phyloP scores from a whole-genome alignment of 1,140 invertebrate species.

The Calycopis cecrops region DNA sequence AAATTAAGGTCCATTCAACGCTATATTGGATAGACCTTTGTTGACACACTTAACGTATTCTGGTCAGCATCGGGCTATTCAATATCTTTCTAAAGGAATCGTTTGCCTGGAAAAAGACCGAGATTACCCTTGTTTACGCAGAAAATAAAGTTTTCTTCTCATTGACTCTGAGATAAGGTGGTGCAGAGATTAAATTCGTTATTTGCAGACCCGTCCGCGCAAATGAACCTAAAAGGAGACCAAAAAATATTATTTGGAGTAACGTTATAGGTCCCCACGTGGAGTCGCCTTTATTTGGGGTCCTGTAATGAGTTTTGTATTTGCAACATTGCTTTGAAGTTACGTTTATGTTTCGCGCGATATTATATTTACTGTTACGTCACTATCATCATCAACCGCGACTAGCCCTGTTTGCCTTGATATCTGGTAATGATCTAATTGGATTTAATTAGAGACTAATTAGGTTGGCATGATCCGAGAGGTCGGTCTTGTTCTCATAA shows the following conservation, averaged over 20 bases:
- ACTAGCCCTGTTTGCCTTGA: not conserved
- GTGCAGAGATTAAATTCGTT: constrained; percentile 64
- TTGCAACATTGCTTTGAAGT: constrained; percentile 41
- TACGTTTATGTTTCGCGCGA: constrained; percentile 20
- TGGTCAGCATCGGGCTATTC: constrained; percentile 53
- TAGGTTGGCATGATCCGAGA: no score
- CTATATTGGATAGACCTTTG: constrained; percentile 10
- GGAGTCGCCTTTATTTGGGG: constrained; percentile 66
- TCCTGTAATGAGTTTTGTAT: constrained; percentile 68
- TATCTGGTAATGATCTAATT: no score
- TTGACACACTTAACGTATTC: constrained; percentile 53
- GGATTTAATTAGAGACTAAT: no score
- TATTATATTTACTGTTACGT: not conserved
- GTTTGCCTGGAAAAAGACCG: constrained; percentile 54
- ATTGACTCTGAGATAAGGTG: constrained; percentile 60
- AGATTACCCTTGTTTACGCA: constrained; percentile 67
- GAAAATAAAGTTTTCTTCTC: constrained; percentile 71
- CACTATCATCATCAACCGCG: not conserved
- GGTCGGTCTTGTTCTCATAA: no score
- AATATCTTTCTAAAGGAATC: constrained; percentile 52
- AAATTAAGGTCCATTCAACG: constrained; percentile 7
- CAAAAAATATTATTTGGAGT: constrained; percentile 68
- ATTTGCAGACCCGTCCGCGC: constrained; percentile 55
- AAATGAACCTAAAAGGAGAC: constrained; percentile 51
- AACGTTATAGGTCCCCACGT: constrained; percentile 57